Percentiles rank a stretch among this genome's conserved stretches.
These are phyloP conservation scores for Jaculus jaculus DNA, from an alignment of 2,113 vertebrate genomes.

Conservation along the genomic window DNA sequence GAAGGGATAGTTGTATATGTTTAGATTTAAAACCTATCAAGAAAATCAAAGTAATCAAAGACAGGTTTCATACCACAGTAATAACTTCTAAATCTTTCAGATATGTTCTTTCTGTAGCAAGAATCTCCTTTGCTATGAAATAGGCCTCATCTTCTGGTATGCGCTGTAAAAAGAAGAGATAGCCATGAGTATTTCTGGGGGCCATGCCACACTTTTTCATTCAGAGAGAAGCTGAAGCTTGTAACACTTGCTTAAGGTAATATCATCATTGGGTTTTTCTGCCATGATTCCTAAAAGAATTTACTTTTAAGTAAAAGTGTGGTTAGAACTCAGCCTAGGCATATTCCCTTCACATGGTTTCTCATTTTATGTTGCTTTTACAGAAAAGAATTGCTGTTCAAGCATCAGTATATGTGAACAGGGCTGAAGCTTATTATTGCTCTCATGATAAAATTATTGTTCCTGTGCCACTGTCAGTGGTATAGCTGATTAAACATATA, in stretches of 20 bases:
- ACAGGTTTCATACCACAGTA: constrained; percentile 90
- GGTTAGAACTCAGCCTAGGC: not conserved
- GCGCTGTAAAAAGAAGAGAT: constrained; percentile 82
- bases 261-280: accelerated
- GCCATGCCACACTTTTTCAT: accelerated
- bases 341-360: not conserved
- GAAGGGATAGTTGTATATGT: not conserved
- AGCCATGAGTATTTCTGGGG: accelerated
- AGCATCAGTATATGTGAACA: not conserved
- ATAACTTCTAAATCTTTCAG: constrained; percentile 97
- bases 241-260: not conserved
- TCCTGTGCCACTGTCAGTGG: not conserved
- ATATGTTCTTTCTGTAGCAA: constrained; percentile 95
- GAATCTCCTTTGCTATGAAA: constrained; percentile 97
- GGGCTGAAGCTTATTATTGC: not conserved
- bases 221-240: not conserved
- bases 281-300: not conserved
- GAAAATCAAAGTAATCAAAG: not conserved
- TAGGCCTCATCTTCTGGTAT: constrained; percentile 92
- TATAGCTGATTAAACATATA: not conserved
- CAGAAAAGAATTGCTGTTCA: not conserved
- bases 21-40: not conserved
- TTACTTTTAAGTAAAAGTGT: not conserved
- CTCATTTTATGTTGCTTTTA: not conserved
- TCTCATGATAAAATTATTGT: not conserved